Evolutionary conservation across 2,888 invertebrate species (phyloP).

Genomic region (Archaeoteleia sp.): DNA sequence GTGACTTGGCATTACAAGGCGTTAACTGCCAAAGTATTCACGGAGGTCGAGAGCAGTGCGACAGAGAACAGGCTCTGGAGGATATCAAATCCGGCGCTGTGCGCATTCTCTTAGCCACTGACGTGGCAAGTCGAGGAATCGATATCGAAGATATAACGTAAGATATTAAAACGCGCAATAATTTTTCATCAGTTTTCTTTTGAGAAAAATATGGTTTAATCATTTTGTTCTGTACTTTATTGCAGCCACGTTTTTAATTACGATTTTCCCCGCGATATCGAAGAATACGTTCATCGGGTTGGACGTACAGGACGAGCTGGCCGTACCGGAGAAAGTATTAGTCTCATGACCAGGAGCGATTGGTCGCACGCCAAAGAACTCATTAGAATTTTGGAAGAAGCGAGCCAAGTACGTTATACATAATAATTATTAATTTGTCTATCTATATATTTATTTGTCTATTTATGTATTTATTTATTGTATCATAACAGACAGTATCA

Average conservation of each 20-base stretch:
- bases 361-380: slow-evolving; percentile 89
- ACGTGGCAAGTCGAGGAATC: slow-evolving; percentile 95
- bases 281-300: slow-evolving; percentile 97
- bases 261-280: slow-evolving; percentile 95
- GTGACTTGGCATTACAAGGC: slow-evolving; percentile 84
- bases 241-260: slow-evolving; percentile 89
- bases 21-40: slow-evolving; percentile 88
- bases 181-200: too few relatives aligned
- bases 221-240: slow-evolving; percentile 50
- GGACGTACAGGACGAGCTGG: slow-evolving; percentile 97
- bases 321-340: slow-evolving; percentile 86
- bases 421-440: slow-evolving; percentile 13
- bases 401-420: slow-evolving; percentile 78
- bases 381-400: slow-evolving; percentile 91
- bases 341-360: slow-evolving; percentile 86
- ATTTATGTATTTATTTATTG: too few relatives aligned
- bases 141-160: slow-evolving; percentile 92
- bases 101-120: slow-evolving; percentile 92
- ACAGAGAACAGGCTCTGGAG: slow-evolving; percentile 87
- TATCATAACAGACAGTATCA: too few relatives aligned
- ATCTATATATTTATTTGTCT: too few relatives aligned
- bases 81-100: slow-evolving; percentile 88
- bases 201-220: background rate
- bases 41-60: slow-evolving; percentile 89
- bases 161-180: slow-evolving; percentile 7